phyloP scores from a whole-genome alignment of 2,113 vertebrate species.

The Hypanus sabinus region DNA sequence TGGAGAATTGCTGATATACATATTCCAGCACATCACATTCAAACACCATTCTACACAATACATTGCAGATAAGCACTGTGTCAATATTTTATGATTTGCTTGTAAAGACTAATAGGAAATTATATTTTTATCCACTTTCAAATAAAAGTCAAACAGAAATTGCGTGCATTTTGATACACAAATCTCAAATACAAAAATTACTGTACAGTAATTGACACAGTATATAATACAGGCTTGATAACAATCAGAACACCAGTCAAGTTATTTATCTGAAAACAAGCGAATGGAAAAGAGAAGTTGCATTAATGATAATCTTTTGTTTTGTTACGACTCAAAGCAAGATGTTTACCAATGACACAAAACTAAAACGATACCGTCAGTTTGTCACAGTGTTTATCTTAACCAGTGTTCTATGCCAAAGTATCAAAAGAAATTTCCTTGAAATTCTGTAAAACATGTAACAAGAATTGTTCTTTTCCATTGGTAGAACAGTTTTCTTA shows the following conservation, averaged over 20 bases:
- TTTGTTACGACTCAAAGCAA: slow-evolving; percentile 34
- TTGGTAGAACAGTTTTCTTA: slow-evolving; percentile 23
- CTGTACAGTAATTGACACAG: slow-evolving; percentile 60
- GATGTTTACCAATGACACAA: slow-evolving; percentile 33
- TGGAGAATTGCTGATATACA: slow-evolving; percentile 57
- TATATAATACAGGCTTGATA: slow-evolving; percentile 57
- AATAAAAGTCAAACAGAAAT: slow-evolving; percentile 71
- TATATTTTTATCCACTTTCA: slow-evolving; percentile 59
- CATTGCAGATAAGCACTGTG: slow-evolving; percentile 56
- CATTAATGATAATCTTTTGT: slow-evolving; percentile 38
- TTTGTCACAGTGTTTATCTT: slow-evolving; percentile 73
- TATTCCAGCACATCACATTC: slow-evolving; percentile 63
- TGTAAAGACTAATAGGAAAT: slow-evolving; percentile 67
- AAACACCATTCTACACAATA: slow-evolving; percentile 65
- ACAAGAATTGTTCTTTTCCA: not conserved
- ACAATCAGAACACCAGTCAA: slow-evolving; percentile 58
- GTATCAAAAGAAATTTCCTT: slow-evolving; percentile 51
- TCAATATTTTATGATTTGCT: slow-evolving; percentile 57
- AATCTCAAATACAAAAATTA: slow-evolving; percentile 67
- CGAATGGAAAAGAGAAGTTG: slow-evolving; percentile 48
- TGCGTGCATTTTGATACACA: slow-evolving; percentile 67
- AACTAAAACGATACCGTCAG: slow-evolving; percentile 55
- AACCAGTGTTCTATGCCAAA: slow-evolving; percentile 62
- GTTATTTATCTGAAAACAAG: slow-evolving; percentile 53
- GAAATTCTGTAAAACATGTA: slow-evolving; percentile 34